Evolutionary conservation across 2,888 invertebrate genomes (phyloP).

Genomic region (Helleia helle): DNA sequence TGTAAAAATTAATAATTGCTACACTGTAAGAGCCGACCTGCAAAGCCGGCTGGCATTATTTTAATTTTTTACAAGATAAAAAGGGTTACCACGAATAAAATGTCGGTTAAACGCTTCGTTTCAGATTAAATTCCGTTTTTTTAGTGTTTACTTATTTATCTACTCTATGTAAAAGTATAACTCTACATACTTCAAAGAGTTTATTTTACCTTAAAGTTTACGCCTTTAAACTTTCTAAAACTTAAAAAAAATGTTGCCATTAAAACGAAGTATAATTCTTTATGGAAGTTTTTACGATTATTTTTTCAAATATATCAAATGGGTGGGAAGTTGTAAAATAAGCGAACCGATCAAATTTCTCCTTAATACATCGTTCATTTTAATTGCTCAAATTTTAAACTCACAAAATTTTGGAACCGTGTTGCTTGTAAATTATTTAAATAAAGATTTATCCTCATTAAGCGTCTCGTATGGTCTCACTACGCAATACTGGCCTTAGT

Average conservation of each 20-base stretch:
- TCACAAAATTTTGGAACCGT: not conserved
- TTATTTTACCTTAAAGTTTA: too few species aligned
- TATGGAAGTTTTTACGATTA: too few species aligned
- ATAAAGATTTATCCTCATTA: not conserved
- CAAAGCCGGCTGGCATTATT: not conserved
- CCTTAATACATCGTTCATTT: too few species aligned
- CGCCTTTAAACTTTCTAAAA: too few species aligned
- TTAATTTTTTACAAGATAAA: not conserved
- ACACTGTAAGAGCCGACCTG: not conserved
- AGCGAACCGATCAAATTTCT: not conserved
- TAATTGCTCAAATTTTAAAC: not conserved
- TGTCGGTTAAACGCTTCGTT: not conserved
- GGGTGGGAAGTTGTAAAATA: not conserved
- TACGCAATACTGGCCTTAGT: slow-evolving; percentile 1
- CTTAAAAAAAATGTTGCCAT: too few species aligned
- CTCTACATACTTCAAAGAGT: too few species aligned
- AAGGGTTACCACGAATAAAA: not conserved
- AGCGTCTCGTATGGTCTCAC: not conserved
- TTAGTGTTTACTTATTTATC: too few species aligned
- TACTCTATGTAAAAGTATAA: too few species aligned
- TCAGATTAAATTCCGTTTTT: not conserved
- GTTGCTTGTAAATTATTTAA: not conserved
- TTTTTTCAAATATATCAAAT: too few species aligned
- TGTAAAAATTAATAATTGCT: not conserved
- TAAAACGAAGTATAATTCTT: too few species aligned